phyloP scores from a whole-genome alignment of 2,113 vertebrate genomes.

The Proteles cristata region DNA sequence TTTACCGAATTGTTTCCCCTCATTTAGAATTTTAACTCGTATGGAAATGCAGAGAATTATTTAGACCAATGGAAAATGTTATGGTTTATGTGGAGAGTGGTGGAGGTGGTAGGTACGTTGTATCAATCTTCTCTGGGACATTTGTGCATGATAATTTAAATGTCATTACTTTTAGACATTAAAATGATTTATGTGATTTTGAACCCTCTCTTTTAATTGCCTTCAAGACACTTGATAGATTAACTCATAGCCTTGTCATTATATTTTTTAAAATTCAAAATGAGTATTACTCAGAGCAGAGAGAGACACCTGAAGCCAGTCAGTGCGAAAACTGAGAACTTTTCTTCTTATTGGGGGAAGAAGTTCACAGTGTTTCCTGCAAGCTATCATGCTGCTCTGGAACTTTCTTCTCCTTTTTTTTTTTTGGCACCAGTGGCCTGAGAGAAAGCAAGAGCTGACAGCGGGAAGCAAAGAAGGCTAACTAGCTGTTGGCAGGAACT shows the following conservation, averaged over 20 bases:
- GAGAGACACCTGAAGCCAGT: neutral
- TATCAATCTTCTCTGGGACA: neutral
- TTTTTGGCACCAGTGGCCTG: neutral
- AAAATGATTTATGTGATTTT: neutral
- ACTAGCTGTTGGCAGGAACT: slow-evolving; percentile 30
- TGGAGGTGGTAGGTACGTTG: neutral
- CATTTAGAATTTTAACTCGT: neutral
- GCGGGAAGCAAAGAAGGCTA: neutral
- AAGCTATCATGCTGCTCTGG: neutral
- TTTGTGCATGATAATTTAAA: neutral
- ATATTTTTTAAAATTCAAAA: neutral
- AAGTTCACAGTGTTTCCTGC: neutral
- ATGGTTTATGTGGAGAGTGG: neutral
- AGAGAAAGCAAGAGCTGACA: slow-evolving; percentile 23
- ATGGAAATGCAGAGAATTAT: neutral
- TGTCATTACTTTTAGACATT: neutral
- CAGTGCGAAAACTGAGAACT: neutral
- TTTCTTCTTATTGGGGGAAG: neutral
- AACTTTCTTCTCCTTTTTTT: neutral
- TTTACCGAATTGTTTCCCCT: neutral
- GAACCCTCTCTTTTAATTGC: neutral
- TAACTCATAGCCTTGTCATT: neutral
- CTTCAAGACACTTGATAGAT: neutral
- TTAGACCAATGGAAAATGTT: neutral
- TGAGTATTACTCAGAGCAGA: neutral